Base-by-base conservation (phyloP, 1,140 invertebrate genomes). In the Euura saliciscinereae region DNA sequence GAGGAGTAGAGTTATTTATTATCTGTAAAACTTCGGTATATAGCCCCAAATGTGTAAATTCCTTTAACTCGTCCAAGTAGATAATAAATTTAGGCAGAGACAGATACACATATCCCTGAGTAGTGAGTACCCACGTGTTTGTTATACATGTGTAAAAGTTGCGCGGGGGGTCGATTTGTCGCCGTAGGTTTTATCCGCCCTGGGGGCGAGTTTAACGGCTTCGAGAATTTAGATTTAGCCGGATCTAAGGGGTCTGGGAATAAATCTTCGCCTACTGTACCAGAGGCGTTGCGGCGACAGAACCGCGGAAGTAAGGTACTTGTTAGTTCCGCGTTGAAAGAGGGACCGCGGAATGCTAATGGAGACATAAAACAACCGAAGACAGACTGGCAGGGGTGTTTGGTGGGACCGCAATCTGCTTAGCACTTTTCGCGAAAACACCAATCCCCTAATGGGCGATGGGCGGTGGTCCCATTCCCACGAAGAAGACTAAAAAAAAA, bases 321-420 rank as follows among this genome's bases (percentile, higher is more conserved):
- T 28, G 51, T 59, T 11, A 8, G 51, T 59, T 11, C 51, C 8
- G 10, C 51, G 10, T 59, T 59, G 51, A 11, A 10, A 67, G 66
- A 42, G 66, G 28, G 66, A 67, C 4, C 66, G 28, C 66, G 28
- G 66, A 67, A 67, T 67, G 66, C 66, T 67, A 67, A 67, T 67
- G 66, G 66, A 67, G 66, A 67, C 66, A 67, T 67, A 67, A 67
- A 67, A 67, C 66, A 67, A 28, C 28, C 66, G 66, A 44, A 67
- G 66, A 67, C 66, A 67, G 43, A 67, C 66, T 28, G 66, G 8
- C 8, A 28, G 43, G 8, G 13, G 8, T 11, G 66, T 28, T 67
- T 67, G 66, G 4, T 43, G 66, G 43, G 42, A 28, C 66, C 4
- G 13, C 66, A 67, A 67, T 67, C 66, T 67, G 66, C 66, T 67